Percentiles rank a stretch among this genome's conserved stretches.
Evolutionary conservation across 2,888 invertebrate genomes (phyloP).

Genomic region (Teinopalpus imperialis): DNA sequence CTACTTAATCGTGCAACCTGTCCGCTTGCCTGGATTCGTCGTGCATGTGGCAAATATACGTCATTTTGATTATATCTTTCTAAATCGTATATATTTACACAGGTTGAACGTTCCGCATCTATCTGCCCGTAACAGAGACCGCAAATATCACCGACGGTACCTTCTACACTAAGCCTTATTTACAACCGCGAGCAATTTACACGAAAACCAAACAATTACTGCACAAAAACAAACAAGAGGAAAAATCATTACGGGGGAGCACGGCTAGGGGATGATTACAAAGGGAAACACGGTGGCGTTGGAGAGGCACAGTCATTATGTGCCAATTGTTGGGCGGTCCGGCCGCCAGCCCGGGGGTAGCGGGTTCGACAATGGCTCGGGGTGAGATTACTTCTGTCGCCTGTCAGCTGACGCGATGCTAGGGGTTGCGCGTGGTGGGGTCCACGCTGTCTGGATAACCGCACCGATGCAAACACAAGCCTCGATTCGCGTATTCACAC

Average conservation of each 20-base stretch:
- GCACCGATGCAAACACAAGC: conserved; percentile 10
- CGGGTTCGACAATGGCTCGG: conserved; percentile 61
- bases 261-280: conserved; percentile 61
- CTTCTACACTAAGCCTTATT: conserved; percentile 44
- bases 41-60: too few relatives aligned
- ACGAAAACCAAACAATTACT: conserved; percentile 78
- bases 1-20: too few relatives aligned
- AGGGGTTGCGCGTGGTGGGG: conserved; percentile 22
- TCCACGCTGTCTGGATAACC: conserved; percentile 17
- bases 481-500: background rate
- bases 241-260: conserved; percentile 72
- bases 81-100: too few relatives aligned
- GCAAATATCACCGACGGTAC: conserved; percentile 27
- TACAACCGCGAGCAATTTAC: conserved; percentile 69
- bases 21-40: too few relatives aligned
- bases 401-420: conserved; percentile 45
- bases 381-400: conserved; percentile 69
- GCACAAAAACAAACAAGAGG: conserved; percentile 78
- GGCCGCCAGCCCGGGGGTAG: conserved; percentile 49
- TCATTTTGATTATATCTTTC: too few relatives aligned
- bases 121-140: conserved; percentile 22
- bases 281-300: conserved; percentile 62
- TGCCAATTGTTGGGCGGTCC: conserved; percentile 53
- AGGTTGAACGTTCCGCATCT: conserved; percentile 10
- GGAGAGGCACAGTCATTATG: conserved; percentile 49